Evolutionary conservation across 2,888 invertebrate species (phyloP), one percentile per base, ranked within the genome.

Genomic region (Lagria hirta): DNA sequence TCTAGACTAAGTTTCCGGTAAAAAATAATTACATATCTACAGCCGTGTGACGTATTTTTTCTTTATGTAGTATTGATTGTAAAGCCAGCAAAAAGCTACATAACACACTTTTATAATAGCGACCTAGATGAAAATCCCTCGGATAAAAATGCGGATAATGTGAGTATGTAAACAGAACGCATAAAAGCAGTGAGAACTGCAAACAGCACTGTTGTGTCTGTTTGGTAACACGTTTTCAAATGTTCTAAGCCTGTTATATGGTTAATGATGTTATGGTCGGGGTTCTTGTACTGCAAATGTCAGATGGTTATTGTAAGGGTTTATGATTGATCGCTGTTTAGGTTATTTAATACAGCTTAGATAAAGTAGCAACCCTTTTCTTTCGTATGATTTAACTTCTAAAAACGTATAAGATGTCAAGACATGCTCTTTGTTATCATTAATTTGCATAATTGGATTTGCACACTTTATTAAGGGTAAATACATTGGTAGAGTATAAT

Each of bases 181-280:
- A 50, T 50, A 48, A 47, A 52, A 30, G 50, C 51, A 59, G 59
- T 59, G 59, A 59, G 59, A 59, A 59, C 55, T 52, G 56, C 57
- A 59, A 59, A 59, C 58, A 59, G 35, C 30, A 29, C 49, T 35
- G 36, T 45, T 40, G 40, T 24, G 44, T 48, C 45, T 47, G 44
- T 46, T 55, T 50, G 47, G 37, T 28, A 37, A 47, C 50, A 52
- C 55, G 54, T 52, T 49, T 57, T 54, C 48, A 36, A 43, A 36
- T 40, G 37, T 40, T 37, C 43, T 44, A 48, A 48, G 48, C 44
- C 44, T 44, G 48, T 40, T 43, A 42, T 47, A 33, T 34, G 41
- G 27, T 42, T 30, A 32, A 42, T 42, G 33, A 36, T 33, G 28
- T 30, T 35, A 36, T 24, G 24, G 34, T 50, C 34, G 29, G 52